Conservation (phyloP, 1,140 invertebrate species). For the Lerema accius region DNA sequence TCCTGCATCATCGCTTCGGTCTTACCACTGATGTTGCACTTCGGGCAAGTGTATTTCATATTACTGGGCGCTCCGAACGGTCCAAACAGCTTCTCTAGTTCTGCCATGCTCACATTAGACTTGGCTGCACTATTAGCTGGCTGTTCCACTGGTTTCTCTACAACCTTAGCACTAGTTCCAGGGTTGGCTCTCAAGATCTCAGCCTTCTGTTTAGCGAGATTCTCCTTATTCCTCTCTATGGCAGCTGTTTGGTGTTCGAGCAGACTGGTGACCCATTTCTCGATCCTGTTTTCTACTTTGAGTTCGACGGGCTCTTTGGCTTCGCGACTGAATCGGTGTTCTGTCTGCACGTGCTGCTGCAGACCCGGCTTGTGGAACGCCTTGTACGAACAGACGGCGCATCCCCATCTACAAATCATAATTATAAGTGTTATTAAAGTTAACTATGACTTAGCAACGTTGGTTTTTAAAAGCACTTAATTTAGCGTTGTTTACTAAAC, state of each 20-base stretch:
- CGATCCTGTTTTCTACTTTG: conserved; percentile 48
- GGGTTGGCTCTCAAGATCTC: conserved; percentile 38
- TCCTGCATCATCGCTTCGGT: conserved; percentile 55
- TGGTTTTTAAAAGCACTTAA: no score
- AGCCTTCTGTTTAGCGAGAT: conserved; percentile 53
- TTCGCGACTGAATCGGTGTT: conserved; percentile 50
- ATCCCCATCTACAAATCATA: conserved; percentile 58
- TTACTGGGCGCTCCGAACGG: conserved; percentile 48
- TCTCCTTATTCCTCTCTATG: conserved; percentile 55
- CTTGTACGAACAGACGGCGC: conserved; percentile 66
- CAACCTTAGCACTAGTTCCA: conserved; percentile 17
- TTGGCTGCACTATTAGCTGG: conserved; percentile 1
- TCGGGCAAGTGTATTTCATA: conserved; percentile 57
- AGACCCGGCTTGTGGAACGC: conserved; percentile 68
- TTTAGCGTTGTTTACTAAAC: no score
- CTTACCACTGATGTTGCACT: conserved; percentile 47
- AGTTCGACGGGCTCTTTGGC: conserved; percentile 48
- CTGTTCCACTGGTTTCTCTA: neutral
- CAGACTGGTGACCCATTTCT: conserved; percentile 58
- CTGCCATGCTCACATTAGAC: conserved; percentile 25
- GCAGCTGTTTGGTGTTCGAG: conserved; percentile 54
- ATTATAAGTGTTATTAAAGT: no score
- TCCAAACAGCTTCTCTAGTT: conserved; percentile 59
- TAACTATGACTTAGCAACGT: no score
- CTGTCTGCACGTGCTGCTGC: conserved; percentile 57